Conservation (phyloP, 92 coral and sea anemone genomes). For the Siderastrea siderea region DNA sequence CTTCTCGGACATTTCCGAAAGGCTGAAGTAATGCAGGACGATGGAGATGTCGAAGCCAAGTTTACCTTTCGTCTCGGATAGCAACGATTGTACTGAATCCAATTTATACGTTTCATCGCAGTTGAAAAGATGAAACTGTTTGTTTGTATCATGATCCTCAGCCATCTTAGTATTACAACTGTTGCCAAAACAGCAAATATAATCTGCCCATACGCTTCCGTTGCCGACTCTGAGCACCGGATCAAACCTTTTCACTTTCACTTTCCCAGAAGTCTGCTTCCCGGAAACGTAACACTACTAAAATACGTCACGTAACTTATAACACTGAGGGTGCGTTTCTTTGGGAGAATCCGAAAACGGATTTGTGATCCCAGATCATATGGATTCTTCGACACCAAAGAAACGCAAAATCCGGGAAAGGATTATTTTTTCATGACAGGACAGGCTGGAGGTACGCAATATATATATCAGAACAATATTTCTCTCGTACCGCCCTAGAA, state of each 20-base stretch:
- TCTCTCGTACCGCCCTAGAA: too few relatives aligned
- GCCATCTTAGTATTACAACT: too few relatives aligned
- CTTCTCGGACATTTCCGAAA: constrained; percentile 64
- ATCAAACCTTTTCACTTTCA: not conserved
- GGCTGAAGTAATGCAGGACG: constrained; percentile 41
- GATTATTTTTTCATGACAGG: too few relatives aligned
- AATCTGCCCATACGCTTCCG: not conserved
- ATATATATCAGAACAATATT: too few relatives aligned
- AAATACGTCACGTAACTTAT: too few relatives aligned
- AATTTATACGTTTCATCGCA: constrained; percentile 25
- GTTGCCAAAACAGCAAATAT: too few relatives aligned
- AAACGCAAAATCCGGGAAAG: too few relatives aligned
- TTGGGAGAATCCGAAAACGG: too few relatives aligned
- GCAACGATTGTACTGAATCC: constrained; percentile 1
- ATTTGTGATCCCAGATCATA: too few relatives aligned
- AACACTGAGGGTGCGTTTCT: too few relatives aligned
- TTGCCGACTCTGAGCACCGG: not conserved
- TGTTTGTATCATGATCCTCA: not conserved
- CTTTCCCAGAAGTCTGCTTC: not conserved
- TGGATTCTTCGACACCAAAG: too few relatives aligned
- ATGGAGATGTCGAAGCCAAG: constrained; percentile 9
- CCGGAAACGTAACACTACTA: not conserved
- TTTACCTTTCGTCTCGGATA: constrained; percentile 7
- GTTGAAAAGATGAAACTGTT: constrained; percentile 25
- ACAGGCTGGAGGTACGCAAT: too few relatives aligned